Conservation (phyloP, 2,888 invertebrate species). For the Emmelina monodactyla region DNA sequence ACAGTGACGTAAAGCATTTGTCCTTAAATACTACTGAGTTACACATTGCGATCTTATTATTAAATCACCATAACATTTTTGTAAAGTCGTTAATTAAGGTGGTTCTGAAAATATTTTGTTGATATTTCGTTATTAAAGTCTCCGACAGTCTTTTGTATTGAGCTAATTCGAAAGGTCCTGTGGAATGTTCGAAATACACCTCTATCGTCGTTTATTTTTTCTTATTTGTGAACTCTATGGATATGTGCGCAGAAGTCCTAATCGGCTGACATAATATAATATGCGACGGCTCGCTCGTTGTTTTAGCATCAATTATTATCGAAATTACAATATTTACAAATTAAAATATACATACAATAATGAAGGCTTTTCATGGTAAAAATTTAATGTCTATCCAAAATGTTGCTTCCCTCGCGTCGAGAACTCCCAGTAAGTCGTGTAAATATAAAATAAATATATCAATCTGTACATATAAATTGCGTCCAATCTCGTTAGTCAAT, state of each 20-base stretch:
- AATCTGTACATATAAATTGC: slow-evolving; percentile 2
- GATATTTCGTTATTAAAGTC: slow-evolving; percentile 34
- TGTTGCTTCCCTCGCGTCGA: slow-evolving; percentile 21
- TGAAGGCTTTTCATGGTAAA: slow-evolving; percentile 44
- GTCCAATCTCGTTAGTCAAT: not conserved
- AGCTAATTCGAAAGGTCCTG: slow-evolving; percentile 55
- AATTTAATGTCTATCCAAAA: slow-evolving; percentile 39
- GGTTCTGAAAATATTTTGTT: slow-evolving; percentile 56
- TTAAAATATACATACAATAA: slow-evolving; percentile 45
- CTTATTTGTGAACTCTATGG: no score
- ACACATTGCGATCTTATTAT: slow-evolving; percentile 56
- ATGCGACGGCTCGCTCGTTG: slow-evolving; percentile 50
- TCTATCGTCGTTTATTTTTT: no score
- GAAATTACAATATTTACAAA: slow-evolving; percentile 57
- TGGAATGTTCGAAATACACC: slow-evolving; percentile 52
- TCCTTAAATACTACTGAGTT: slow-evolving; percentile 65
- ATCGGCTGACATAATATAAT: slow-evolving; percentile 42
- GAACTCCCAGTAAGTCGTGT: slow-evolving; percentile 25
- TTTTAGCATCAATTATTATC: slow-evolving; percentile 48
- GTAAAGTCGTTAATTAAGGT: slow-evolving; percentile 55
- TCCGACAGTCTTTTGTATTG: slow-evolving; percentile 60
- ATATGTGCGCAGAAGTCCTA: slow-evolving; percentile 58
- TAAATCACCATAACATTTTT: slow-evolving; percentile 59
- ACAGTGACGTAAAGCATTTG: slow-evolving; percentile 64
- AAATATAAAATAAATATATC: not conserved